A percentile compares a stretch with the other conserved stretches of the same genome.
Evolutionary conservation across 2,113 vertebrate genomes (phyloP).

Genomic region (Gobio gobio): DNA sequence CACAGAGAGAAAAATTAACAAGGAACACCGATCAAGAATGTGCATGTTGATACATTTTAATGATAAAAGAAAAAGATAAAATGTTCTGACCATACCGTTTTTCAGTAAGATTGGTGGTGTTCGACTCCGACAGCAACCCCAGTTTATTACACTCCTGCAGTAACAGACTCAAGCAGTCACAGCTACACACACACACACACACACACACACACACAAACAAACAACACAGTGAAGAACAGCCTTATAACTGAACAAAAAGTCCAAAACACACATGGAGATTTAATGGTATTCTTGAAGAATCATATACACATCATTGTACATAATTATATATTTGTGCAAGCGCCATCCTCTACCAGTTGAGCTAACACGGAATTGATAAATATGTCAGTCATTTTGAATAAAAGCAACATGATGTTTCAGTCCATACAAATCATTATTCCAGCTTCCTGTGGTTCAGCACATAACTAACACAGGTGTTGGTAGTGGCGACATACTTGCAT

Average conservation of each 20-base stretch:
- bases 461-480: background rate
- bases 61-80: background rate
- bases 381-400: background rate
- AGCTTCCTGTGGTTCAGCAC: background rate
- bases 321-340: no score
- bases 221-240: background rate
- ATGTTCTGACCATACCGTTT: conserved; percentile 82
- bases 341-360: background rate
- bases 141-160: conserved; percentile 96
- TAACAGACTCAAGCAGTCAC: conserved; percentile 89
- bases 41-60: background rate
- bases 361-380: background rate
- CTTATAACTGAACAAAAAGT: background rate
- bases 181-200: conserved; percentile 77
- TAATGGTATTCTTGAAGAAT: no score
- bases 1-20: background rate
- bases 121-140: conserved; percentile 87
- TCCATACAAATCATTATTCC: background rate
- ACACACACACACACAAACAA: background rate
- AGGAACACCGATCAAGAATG: background rate
- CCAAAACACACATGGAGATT: no score
- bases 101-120: conserved; percentile 81
- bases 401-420: background rate
- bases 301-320: no score
- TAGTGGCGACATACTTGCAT: conserved; percentile 86